These are phyloP conservation scores for Acleris sparsana DNA, from an alignment of 2,888 invertebrate genomes.

Conservation along the genomic window DNA sequence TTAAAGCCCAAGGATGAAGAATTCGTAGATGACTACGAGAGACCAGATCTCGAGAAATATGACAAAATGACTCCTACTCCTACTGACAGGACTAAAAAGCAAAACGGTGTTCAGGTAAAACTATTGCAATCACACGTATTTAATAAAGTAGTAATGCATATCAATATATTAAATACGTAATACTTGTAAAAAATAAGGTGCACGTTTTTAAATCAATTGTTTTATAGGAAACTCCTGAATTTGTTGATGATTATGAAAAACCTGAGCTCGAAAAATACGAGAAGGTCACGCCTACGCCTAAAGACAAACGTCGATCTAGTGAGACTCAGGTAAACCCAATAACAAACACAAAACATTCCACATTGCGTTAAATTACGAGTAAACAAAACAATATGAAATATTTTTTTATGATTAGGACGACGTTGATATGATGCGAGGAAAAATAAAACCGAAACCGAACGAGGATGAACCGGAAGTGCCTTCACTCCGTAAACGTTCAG, in stretches of 20 bases:
- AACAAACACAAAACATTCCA: constrained; percentile 8
- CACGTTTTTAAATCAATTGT: constrained; percentile 16
- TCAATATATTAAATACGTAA: no score
- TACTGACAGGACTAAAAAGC: constrained; percentile 69
- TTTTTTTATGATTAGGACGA: constrained; percentile 64
- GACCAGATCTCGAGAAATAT: constrained; percentile 88
- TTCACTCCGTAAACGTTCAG: constrained; percentile 70
- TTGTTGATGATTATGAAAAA: constrained; percentile 88
- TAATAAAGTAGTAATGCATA: neutral
- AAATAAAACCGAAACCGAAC: constrained; percentile 76
- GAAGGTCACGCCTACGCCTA: constrained; percentile 74
- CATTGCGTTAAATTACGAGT: neutral
- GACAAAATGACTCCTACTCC: constrained; percentile 82
- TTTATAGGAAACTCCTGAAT: constrained; percentile 73
- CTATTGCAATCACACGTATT: neutral
- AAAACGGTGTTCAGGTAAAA: constrained; percentile 74
- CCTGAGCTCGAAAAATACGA: constrained; percentile 88
- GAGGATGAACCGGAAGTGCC: constrained; percentile 74
- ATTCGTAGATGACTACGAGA: constrained; percentile 88
- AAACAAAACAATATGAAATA: neutral
- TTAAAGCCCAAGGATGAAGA: constrained; percentile 77
- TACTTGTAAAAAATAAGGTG: neutral
- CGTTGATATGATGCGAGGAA: constrained; percentile 73
- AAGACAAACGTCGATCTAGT: constrained; percentile 71
- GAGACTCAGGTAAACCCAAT: constrained; percentile 65